Evolutionary conservation across 2,888 invertebrate genomes (phyloP).

Genomic region (Stenolophus ochropezus): DNA sequence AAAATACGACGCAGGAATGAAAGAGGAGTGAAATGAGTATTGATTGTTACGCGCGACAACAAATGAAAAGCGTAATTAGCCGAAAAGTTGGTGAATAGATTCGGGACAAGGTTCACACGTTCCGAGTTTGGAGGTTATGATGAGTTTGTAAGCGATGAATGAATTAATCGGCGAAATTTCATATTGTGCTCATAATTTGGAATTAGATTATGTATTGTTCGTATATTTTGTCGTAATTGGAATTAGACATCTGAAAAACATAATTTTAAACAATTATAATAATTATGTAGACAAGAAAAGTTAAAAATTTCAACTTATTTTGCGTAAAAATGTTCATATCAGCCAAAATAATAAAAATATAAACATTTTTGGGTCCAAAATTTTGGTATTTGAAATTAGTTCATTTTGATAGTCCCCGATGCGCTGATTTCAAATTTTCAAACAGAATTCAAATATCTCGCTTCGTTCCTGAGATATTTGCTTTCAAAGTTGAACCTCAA

Average conservation of each 20-base stretch:
- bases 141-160: not conserved
- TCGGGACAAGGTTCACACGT: not conserved
- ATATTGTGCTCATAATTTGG: not conserved
- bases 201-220: not conserved
- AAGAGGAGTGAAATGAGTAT: not conserved
- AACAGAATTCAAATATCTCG: no score
- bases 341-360: no score
- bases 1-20: not conserved
- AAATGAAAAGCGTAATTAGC: constrained; percentile 8
- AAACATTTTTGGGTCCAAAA: no score
- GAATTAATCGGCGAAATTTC: not conserved
- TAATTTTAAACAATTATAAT: not conserved
- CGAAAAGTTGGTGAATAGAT: not conserved
- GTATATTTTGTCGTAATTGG: not conserved
- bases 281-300: no score
- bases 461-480: no score
- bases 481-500: no score
- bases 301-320: no score
- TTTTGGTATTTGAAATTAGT: no score
- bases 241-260: not conserved
- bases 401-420: no score
- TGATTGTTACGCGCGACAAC: not conserved
- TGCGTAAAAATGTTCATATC: no score
- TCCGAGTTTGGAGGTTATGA: not conserved
- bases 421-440: no score